Base-by-base conservation (phyloP, 2,797 vertebrate species). In the Miichthys miiuy region DNA sequence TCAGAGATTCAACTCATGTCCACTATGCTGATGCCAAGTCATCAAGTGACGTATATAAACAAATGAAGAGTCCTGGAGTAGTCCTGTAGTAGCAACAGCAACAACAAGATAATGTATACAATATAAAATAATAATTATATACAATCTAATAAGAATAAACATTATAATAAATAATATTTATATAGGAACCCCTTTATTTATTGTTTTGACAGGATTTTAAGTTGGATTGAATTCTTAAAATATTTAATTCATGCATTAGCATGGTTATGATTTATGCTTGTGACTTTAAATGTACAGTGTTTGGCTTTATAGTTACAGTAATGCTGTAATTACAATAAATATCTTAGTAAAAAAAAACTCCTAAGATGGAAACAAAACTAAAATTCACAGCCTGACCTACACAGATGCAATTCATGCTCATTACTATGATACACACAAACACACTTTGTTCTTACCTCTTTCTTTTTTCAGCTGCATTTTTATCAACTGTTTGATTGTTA, bases 311-410 rank as follows among this genome's bases (percentile, higher is more conserved):
- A 25, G n/a, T 55, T n/a, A 34, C 13, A 64, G 13, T 64, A 23
- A 64, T 58, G 20, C 48, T 56, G 58, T 50, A 75, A 56, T 68
- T 79, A 65, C 27, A 68, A 63, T 46, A 47, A 65, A 21, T 7
- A 34, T 34, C 7, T 30, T 30, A 27, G 25, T 27, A 27, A 27
- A 27, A 27, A 27, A 27, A 27, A 3, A n/a, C 25, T 27, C 25
- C 25, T 27, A 27, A 27, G 25, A 27, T 27, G 18, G 54, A 54
- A n/a, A 70, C 27, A 47, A 25, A 47, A 12, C 30, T 20, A 1
- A 13, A 20, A 54, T 13, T 42, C 18, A 38, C 10, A 54, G 16
- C 50, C 23, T 69, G 47, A 30, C n/a, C 25, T 80, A 2, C 11
- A 52, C 23, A 65, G 47, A 58, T 51, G 6, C 21, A 57, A 30